A percentile compares a stretch with the other conserved stretches of the same genome.
phyloP scores from a whole-genome alignment of 1,140 invertebrate genomes.

The Propsilocerus akamusi region DNA sequence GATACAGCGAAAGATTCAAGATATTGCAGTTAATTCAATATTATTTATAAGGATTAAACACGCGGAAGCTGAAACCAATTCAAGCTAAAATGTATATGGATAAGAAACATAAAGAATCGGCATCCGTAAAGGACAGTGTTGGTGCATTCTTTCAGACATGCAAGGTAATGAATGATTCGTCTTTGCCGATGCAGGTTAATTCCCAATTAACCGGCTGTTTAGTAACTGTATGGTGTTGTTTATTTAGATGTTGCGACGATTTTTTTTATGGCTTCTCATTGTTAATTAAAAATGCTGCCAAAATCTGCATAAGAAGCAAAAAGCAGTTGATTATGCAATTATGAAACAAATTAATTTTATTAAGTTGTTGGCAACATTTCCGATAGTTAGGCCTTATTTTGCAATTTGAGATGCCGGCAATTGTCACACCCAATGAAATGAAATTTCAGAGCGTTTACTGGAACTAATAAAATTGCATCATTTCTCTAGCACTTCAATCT shows the following conservation, averaged over 20 bases:
- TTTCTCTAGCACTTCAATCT: neutral
- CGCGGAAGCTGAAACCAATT: neutral
- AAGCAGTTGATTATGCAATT: neutral
- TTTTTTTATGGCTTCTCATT: neutral
- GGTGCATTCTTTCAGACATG: slow-evolving; percentile 24
- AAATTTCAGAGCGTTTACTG: neutral
- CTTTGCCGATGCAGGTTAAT: neutral
- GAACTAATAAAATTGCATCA: neutral
- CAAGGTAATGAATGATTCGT: slow-evolving; percentile 16
- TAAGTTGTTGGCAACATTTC: neutral
- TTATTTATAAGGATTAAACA: neutral
- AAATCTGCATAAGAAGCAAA: too few relatives aligned
- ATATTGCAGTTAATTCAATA: neutral
- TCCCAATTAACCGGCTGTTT: neutral
- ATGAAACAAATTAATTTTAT: neutral
- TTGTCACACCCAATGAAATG: too few relatives aligned
- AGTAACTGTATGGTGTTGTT: neutral
- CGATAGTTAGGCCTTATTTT: neutral
- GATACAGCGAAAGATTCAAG: neutral
- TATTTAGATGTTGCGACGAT: neutral
- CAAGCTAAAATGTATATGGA: slow-evolving; percentile 4
- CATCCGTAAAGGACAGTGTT: slow-evolving; percentile 11
- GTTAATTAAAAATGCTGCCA: too few relatives aligned
- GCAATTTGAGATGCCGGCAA: neutral
- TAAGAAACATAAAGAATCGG: slow-evolving; percentile 1